These are phyloP conservation scores for Lutjanus erythropterus DNA, from an alignment of 2,113 vertebrate species.

Conservation along the genomic window DNA sequence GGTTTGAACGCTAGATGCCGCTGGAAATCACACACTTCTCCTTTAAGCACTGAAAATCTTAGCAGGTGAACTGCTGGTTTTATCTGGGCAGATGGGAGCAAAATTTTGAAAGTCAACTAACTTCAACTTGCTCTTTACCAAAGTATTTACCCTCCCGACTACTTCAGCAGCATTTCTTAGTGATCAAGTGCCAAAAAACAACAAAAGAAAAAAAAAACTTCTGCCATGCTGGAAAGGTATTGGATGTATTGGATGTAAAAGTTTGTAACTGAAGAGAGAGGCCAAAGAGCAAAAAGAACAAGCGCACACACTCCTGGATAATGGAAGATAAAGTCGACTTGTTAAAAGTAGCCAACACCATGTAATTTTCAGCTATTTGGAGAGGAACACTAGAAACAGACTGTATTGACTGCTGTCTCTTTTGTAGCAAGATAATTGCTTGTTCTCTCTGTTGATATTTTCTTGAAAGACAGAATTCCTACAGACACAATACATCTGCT, in stretches of 20 bases:
- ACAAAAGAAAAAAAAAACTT: no score
- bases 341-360: constrained; percentile 24
- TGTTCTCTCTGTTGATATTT: constrained; percentile 37
- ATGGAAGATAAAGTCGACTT: constrained; percentile 18
- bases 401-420: constrained; percentile 39
- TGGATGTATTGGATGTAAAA: constrained; percentile 5
- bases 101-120: not conserved
- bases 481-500: constrained; percentile 20
- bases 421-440: constrained; percentile 52
- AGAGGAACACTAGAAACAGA: constrained; percentile 11
- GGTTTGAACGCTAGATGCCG: no score
- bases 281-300: not conserved
- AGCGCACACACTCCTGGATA: not conserved
- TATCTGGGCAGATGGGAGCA: not conserved
- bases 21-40: no score
- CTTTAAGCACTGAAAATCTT: not conserved
- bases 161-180: not conserved
- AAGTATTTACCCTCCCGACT: not conserved
- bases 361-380: constrained; percentile 41
- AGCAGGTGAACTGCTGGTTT: not conserved
- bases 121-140: not conserved
- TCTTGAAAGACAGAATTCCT: constrained; percentile 32
- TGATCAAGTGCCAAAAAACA: not conserved
- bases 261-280: constrained; percentile 6
- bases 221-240: not conserved